Percentiles rank a stretch among this genome's conserved stretches.
phyloP scores from a whole-genome alignment of 1,140 invertebrate species.

The Bicyclus anynana region DNA sequence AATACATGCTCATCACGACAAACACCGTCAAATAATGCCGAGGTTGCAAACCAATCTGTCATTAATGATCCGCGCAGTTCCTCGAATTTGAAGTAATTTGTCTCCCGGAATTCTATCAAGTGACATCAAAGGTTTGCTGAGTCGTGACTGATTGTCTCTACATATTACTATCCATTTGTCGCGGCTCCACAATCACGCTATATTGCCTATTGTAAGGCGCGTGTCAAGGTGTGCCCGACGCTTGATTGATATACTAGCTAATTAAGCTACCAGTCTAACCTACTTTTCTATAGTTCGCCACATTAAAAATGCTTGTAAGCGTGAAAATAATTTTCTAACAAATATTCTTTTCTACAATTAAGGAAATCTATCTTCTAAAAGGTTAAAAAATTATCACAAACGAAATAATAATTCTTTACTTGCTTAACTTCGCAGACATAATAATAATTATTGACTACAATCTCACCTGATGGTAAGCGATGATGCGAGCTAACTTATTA shows the following conservation, averaged over 20 bases:
- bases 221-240: slow-evolving; percentile 6
- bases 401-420: too few relatives aligned
- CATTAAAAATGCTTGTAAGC: too few relatives aligned
- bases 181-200: not conserved
- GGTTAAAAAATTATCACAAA: too few relatives aligned
- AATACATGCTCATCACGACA: too few relatives aligned
- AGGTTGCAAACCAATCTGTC: not conserved
- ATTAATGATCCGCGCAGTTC: not conserved
- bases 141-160: slow-evolving; percentile 5
- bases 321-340: too few relatives aligned
- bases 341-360: too few relatives aligned
- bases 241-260: slow-evolving; percentile 4
- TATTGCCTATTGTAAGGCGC: slow-evolving; percentile 1
- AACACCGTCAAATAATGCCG: not conserved
- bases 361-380: too few relatives aligned
- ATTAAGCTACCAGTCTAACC: slow-evolving; percentile 1
- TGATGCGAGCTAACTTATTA: too few relatives aligned
- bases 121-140: not conserved
- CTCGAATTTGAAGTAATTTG: not conserved
- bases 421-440: too few relatives aligned
- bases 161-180: not conserved
- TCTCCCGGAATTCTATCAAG: not conserved
- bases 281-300: not conserved
- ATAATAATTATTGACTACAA: too few relatives aligned
- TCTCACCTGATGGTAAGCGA: too few relatives aligned